A percentile compares a stretch with the other conserved stretches of the same genome.
Evolutionary conservation across 2,113 vertebrate genomes (phyloP).

Genomic region (Tapirus terrestris): DNA sequence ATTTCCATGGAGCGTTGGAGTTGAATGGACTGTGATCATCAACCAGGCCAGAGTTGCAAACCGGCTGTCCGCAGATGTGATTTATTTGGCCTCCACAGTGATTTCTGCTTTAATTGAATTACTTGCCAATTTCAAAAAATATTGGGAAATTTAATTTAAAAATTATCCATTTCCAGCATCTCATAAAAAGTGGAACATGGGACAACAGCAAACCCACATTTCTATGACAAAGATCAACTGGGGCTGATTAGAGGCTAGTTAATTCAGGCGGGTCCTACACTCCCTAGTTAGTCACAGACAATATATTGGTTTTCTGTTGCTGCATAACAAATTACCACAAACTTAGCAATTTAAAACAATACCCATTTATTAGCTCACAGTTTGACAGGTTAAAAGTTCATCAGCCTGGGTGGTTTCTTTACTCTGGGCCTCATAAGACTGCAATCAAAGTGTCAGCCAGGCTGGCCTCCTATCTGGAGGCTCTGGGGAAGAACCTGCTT

Average conservation of each 20-base stretch:
- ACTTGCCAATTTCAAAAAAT: neutral
- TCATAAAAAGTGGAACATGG: neutral
- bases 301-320: neutral
- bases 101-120: neutral
- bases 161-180: neutral
- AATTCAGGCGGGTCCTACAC: no score
- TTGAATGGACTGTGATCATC: neutral
- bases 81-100: neutral
- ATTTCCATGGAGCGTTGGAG: neutral
- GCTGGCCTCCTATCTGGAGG: neutral
- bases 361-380: neutral
- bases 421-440: neutral
- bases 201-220: neutral
- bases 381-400: neutral
- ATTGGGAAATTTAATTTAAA: neutral
- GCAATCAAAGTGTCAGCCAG: rapidly evolving
- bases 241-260: neutral
- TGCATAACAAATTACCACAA: neutral
- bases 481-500: neutral
- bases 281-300: neutral
- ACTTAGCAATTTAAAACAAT: neutral
- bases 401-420: neutral
- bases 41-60: neutral
- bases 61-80: neutral
- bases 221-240: neutral